Base-by-base conservation (phyloP, 2,797 vertebrate species). In the Crax fasciolata region DNA sequence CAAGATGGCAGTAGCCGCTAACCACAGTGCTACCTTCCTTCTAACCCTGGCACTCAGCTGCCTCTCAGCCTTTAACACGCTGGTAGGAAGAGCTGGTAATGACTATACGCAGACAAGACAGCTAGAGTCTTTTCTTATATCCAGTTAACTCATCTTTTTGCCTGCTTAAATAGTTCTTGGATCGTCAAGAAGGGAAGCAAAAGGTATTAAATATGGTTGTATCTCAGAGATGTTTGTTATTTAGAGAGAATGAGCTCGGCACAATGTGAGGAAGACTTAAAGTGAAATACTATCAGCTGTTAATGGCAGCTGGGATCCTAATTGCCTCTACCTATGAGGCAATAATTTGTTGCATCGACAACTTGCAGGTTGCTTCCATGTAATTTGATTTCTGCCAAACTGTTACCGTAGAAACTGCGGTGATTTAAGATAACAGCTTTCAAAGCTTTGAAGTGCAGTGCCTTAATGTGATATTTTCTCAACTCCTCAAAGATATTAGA, bases 1-100 rank as follows among this genome's bases (percentile, higher is more conserved):
- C 96, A 88, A 97, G 97, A 48, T 95, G 98, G 97, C 91, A 75
- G 74, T 65, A 93, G 82, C 65, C 18, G 9, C 94, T 89, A 83
- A 82, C 5, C 35, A 59, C n/a, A 70, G 41, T 46, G 52, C 68
- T 44, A 1, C 21, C 17, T 84, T 58, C 32, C 41, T 67, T 51
- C 61, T 12, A 27, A 49, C 32, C 48, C n/a, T n/a, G 23, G 25
- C 41, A 17, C 16, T 70, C 39, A n/a, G 39, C 19, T 10, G 27
- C 8, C 28, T 17, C 54, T 59, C 17, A 16, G 11, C 57, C 39
- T 49, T 74, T 48, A 35, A 4, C 11, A 6, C 15, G 0, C 27
- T 2, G 16, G 12, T 28, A 35, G 65, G 51, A 58, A 72, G 51
- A 76, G 11, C 48, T 67, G 73, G 18, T 54, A 58, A 55, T 41